phyloP scores from a whole-genome alignment of 2,113 vertebrate genomes.

The Cyprinodon variegatus region DNA sequence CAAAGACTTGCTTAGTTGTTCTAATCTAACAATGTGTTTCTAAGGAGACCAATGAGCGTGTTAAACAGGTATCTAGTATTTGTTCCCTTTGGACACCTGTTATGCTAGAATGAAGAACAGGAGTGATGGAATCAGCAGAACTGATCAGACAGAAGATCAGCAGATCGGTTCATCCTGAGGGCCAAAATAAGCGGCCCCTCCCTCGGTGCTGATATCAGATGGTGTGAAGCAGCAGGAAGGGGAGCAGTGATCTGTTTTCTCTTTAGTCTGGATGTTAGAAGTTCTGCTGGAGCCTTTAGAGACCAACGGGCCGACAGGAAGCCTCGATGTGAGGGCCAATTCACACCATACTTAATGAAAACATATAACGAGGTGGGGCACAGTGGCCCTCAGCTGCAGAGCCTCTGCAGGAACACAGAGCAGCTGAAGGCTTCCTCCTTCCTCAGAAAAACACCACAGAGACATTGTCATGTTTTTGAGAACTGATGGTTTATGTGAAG shows the following conservation, averaged over 20 bases:
- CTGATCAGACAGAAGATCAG: neutral
- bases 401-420: too few species aligned
- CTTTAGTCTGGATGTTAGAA: conserved; percentile 41
- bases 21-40: too few species aligned
- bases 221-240: neutral
- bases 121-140: too few species aligned
- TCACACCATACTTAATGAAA: conserved; percentile 20
- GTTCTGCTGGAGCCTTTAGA: conserved; percentile 30
- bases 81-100: too few species aligned
- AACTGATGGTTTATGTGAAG: too few species aligned
- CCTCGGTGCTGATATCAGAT: conserved; percentile 20
- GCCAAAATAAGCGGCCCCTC: conserved; percentile 41
- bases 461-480: too few species aligned
- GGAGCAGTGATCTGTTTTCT: conserved; percentile 9
- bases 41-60: too few species aligned
- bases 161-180: conserved; percentile 1
- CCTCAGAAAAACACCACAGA: too few species aligned
- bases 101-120: too few species aligned
- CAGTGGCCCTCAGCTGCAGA: neutral
- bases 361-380: neutral
- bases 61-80: too few species aligned
- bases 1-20: too few species aligned
- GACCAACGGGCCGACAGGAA: conserved; percentile 23
- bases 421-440: neutral
- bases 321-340: conserved; percentile 1